Base-by-base conservation (phyloP, 2,113 vertebrate species). In the Macaca nemestrina region DNA sequence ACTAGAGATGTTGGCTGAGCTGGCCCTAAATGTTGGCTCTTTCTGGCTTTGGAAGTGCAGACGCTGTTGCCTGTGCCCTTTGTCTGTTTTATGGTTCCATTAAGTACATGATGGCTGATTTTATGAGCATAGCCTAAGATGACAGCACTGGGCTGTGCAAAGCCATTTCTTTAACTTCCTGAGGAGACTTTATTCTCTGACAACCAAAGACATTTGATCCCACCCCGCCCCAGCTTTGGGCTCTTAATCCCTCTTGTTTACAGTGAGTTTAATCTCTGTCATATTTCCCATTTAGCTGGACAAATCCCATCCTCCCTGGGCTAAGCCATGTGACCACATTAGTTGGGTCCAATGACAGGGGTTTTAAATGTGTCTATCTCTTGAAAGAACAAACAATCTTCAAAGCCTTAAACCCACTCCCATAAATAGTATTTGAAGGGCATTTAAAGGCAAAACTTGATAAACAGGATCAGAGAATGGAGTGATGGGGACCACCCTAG, bases 211-310 rank as follows among this genome's bases (percentile, higher is more conserved):
- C 95, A 94, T 93, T 61, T 38, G 96, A 91, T 90, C 64, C 93
- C 3, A 0, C 59, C 40, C 48, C 7, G 0, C 75, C 61, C 22
- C 8, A 0, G 75, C 68, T 68, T 52, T 85, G 89, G 23, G 22
- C 43, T 68, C 86, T 45, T 90, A 88, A 85, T 90, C 89, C 82
- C 32, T 52, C 78, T 80, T 82, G 95, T 94, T 97, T 97, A 88
- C 40, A 90, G 61, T 59, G 88, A 81, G 40, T 94, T 95, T 94
- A 88, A 89, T 97, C 94, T 96, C 94, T 78, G 81, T 79, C 23
- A 25, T 94, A 81, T 75, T 96, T 81, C 40, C 89, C 20, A 6
- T 96, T 57, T 81, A 22, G 32, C 67, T 17, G 45, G 94, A 90
- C 75, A 85, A 70, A 85, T 30, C 78, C 90, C 50, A 4, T 27